Conservation (phyloP, 2,888 invertebrate species). For the Scaptomyza flava region DNA sequence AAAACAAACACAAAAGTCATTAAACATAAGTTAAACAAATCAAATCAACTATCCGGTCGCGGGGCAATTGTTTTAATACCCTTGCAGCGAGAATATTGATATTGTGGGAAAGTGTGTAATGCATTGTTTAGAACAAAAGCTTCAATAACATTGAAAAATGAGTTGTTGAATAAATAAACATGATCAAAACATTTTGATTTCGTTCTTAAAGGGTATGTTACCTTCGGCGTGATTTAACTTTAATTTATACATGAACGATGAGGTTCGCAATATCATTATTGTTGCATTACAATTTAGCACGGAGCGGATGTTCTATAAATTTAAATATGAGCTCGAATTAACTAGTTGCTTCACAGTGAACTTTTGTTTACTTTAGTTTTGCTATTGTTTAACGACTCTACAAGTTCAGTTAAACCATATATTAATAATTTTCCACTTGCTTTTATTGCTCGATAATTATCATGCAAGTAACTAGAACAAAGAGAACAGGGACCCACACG, state of each 20-base stretch:
- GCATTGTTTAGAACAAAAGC: not conserved
- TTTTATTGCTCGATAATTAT: not conserved
- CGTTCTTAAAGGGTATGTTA: not conserved
- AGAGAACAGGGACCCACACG: constrained; percentile 22
- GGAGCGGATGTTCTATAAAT: constrained; percentile 33
- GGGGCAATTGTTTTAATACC: not conserved
- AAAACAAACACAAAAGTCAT: not conserved
- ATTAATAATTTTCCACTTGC: constrained; percentile 11
- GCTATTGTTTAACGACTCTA: constrained; percentile 26
- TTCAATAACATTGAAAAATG: not conserved
- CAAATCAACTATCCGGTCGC: constrained; percentile 12
- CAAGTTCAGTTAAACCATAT: constrained; percentile 33
- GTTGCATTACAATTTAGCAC: constrained; percentile 10
- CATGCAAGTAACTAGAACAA: constrained; percentile 28
- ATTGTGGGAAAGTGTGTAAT: not conserved
- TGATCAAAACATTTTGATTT: not conserved
- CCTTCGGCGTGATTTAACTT: not conserved
- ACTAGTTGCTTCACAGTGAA: constrained; percentile 9
- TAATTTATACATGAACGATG: constrained; percentile 4
- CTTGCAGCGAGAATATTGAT: not conserved
- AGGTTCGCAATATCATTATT: constrained; percentile 7
- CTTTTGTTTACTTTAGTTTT: constrained; percentile 5
- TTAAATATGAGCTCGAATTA: not conserved
- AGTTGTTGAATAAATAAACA: not conserved
- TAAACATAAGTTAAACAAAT: constrained; percentile 16